Evolutionary conservation across 2,888 invertebrate species (phyloP), one percentile per base, ranked within the genome.

Genomic region (Dasysyrphus tricinctus): DNA sequence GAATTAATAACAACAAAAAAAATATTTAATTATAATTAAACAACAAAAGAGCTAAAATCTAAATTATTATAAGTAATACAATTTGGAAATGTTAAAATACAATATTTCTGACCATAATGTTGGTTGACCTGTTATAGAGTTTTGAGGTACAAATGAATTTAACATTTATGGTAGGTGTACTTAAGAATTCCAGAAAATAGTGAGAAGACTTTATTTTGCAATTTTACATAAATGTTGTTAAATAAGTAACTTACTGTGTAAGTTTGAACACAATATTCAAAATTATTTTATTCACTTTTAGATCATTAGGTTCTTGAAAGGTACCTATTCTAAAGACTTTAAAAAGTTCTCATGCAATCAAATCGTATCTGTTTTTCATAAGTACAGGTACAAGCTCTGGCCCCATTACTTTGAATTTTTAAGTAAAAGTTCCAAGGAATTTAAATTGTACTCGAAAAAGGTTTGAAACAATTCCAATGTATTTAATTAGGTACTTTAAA

Each of bases 21-120:
- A 42, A 65, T 42, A 63, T 51, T 51, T 32, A 32, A 16, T 63
- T 47, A 19, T 37, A 32, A 19, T 34, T 49, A 67, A 16, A 49
- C 34, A 67, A 49, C 49, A 67, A 67, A 49, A 67, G 5, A 49
- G 3, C 1, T 49, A 34, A 67, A 49, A 49, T 34, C 67, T 67
- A 67, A 67, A 12, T 34, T 14, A 49, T 19, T 5, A 67, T 63
- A 63, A 49, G 49, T 67, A 44, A 63, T 39, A 63, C 42, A 67
- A 34, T 63, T 65, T 67, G 49, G 67, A 67, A 67, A 49, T 49
- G 49, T 49, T 67, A 5, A 32, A 44, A 19, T 29, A 49, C 32
- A 49, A n/a, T n/a, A n/a, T n/a, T n/a, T n/a, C n/a, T n/a, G n/a
- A n/a, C n/a, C n/a, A n/a, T n/a, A n/a, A n/a, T n/a, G n/a, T n/a